Evolutionary conservation across 2,113 vertebrate species (phyloP).

Genomic region (Castor canadensis): DNA sequence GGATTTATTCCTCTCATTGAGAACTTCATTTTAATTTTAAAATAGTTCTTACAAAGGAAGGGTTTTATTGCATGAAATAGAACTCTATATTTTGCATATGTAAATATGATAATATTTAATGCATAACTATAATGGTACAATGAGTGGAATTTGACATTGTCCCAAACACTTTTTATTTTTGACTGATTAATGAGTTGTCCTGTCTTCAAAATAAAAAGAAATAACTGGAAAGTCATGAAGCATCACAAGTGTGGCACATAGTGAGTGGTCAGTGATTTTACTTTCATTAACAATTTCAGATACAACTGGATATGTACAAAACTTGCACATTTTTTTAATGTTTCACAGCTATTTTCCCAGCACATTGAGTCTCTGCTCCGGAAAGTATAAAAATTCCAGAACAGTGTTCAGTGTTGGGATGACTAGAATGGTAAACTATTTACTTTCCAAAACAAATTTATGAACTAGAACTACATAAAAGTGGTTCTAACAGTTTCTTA

Average conservation of each 20-base stretch:
- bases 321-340: neutral
- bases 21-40: constrained; percentile 79
- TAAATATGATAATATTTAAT: constrained; percentile 79
- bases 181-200: constrained; percentile 70
- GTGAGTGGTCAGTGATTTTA: neutral
- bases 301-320: neutral
- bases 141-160: constrained; percentile 70
- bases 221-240: neutral
- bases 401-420: neutral
- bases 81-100: constrained; percentile 83
- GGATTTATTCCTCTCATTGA: constrained; percentile 73
- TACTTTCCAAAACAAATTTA: neutral
- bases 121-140: constrained; percentile 70
- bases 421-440: neutral
- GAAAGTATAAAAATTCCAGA: neutral
- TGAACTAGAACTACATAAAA: neutral
- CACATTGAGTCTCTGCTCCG: neutral
- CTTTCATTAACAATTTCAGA: neutral
- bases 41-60: constrained; percentile 78
- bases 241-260: neutral
- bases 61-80: constrained; percentile 80
- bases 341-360: neutral
- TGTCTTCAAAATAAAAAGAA: constrained; percentile 29
- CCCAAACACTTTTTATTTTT: constrained; percentile 63
- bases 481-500: neutral